Base-by-base conservation (phyloP, 2,888 invertebrate genomes). In the Polymixis lichenea region DNA sequence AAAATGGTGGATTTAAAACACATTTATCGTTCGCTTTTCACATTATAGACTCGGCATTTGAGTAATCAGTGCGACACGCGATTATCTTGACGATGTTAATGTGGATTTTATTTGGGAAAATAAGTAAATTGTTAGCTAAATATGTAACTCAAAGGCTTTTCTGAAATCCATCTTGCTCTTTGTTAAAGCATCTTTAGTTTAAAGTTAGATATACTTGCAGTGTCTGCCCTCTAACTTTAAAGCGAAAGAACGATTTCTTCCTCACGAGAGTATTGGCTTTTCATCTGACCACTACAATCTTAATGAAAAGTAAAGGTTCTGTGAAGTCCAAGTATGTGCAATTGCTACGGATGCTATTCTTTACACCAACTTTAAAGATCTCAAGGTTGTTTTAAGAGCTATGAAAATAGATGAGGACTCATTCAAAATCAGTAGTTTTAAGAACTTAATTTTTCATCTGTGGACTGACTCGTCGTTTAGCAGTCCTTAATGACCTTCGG, bases 1-100 rank as follows among this genome's bases (percentile, higher is more conserved):
- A 77, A 84, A 79, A 65, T 73, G 64, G 72, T 80, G 76, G 55
- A 77, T 87, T 86, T 87, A 77, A 83, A 87, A 87, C 78, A 79
- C 72, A 78, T 82, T 87, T 80, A 80, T 72, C 71, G 75, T 86
- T 78, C 66, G 72, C 38, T 68, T 80, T 78, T 74, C 74, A 83
- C 55, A 78, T 78, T 72, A 74, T 53, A 72, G 43, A 76, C 76
- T 74, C n/a, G 75, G 70, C 22, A 64, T 84, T 86, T 72, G 72
- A 72, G 71, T 74, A 80, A 87, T 77, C 78, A 85, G 66, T n/a
- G 66, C 25, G 22, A 69, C 86, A 86, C 87, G 86, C 86, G 83
- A 86, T 75, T 78, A 72, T 71, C 43, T 64, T 56, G 51, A 7
- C 25, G 64, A 64, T 22, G 46, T 58, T 58, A 55, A 49, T 43